Evolutionary conservation across 2,113 vertebrate species (phyloP).

Genomic region (Lota lota): DNA sequence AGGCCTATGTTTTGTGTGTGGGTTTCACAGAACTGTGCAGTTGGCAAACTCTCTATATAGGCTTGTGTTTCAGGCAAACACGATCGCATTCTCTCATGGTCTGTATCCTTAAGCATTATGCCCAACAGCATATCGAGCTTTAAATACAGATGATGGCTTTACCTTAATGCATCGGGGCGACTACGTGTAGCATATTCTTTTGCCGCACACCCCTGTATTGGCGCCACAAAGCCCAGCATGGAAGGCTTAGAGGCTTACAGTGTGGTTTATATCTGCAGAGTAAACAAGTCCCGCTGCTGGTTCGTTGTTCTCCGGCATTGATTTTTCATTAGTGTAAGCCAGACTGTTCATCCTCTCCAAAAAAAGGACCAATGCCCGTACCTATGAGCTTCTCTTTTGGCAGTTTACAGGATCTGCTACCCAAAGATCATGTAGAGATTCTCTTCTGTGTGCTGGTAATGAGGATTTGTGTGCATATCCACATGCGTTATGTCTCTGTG

Average conservation of each 20-base stretch:
- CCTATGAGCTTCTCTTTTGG: not conserved
- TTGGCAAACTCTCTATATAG: not conserved
- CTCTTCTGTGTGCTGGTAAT: not conserved
- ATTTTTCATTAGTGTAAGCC: conserved; percentile 62
- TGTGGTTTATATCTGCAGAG: conserved; percentile 60
- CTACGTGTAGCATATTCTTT: conserved; percentile 36
- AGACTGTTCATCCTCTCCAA: conserved; percentile 34
- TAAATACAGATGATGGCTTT: conserved; percentile 36
- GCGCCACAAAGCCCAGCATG: conserved; percentile 50
- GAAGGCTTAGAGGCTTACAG: conserved; percentile 42
- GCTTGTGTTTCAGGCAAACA: conserved; percentile 3
- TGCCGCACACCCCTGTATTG: conserved; percentile 17
- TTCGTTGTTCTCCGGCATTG: conserved; percentile 47
- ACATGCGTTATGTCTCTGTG: not conserved
- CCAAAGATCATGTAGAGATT: not conserved
- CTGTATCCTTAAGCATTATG: conserved; percentile 18
- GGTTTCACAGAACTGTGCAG: conserved; percentile 35
- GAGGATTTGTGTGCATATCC: not conserved
- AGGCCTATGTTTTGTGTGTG: conserved; percentile 64
- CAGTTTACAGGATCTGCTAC: not conserved
- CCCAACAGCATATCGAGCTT: conserved; percentile 31
- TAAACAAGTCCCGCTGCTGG: conserved; percentile 65
- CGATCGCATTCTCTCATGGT: conserved; percentile 1
- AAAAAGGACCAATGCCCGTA: not conserved
- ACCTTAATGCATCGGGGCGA: conserved; percentile 51